Base-by-base conservation (phyloP, 2,888 invertebrate genomes). In the Clusia tigrina region DNA sequence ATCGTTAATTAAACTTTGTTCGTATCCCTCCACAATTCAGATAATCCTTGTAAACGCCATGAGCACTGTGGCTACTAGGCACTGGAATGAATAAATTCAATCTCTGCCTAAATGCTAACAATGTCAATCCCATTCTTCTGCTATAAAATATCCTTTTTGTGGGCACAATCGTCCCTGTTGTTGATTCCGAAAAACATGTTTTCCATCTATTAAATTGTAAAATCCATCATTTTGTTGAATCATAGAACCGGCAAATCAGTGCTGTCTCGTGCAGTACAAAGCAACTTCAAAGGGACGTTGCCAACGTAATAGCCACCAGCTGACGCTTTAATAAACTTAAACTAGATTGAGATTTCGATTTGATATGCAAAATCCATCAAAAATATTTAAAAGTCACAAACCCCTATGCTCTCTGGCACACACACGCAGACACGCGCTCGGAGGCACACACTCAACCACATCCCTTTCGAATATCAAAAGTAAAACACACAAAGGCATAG, bases 291-390 rank as follows among this genome's bases (percentile, higher is more conserved):
- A 32, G 32, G 12, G 12, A n/a, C n/a, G n/a, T 42, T n/a, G 42
- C n/a, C 12, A 15, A 17, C n/a, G n/a, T 42, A 15, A 15, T 15
- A 42, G n/a, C 9, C 17, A 57, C 46, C 46, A 22, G 42, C 56
- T 57, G 56, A 57, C 46, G 22, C 15, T 23, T 15, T 23, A 48
- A 58, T 46, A 20, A 48, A 24, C 48, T 42, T n/a, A 42, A 42
- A 42, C 9, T n/a, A 15, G 10, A 42, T 42, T 42, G 3, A 42
- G 42, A 42, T 42, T 6, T 15, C 58, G 20, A 58, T 58, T 58
- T 48, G 58, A 48, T 58, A 58, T 58, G 58, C 58, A 48, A 58
- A 58, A 58, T 58, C 58, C 58, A 48, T 58, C 58, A 58, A 58
- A 48, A 48, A 48, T 58, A 48, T 48, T 42, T 10, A 42, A 42